Evolutionary conservation across 2,113 vertebrate genomes (phyloP).

Genomic region (Lophotis ruficrista): DNA sequence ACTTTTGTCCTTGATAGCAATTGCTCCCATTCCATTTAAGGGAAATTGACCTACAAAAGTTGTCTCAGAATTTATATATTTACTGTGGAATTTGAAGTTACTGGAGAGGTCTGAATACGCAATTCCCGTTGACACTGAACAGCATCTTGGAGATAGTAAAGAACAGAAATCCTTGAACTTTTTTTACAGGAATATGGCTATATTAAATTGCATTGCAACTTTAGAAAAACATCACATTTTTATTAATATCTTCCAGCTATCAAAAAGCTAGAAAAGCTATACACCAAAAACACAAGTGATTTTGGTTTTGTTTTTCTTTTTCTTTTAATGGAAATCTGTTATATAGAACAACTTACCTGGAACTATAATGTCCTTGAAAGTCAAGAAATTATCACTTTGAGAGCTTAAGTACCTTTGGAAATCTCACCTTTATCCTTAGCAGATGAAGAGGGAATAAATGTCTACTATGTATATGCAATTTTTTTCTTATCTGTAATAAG

Average conservation of each 20-base stretch:
- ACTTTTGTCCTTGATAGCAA: neutral
- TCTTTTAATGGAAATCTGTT: neutral
- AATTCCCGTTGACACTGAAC: neutral
- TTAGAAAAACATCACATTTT: neutral
- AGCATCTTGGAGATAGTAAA: neutral
- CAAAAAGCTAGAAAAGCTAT: neutral
- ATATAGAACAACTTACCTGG: neutral
- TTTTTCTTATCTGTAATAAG: neutral
- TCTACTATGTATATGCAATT: neutral
- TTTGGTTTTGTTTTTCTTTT: neutral
- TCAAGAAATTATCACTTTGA: neutral
- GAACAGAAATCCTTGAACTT: neutral
- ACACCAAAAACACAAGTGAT: neutral
- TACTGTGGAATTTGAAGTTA: neutral
- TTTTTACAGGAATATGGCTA: neutral
- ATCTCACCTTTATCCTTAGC: neutral
- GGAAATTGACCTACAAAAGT: neutral
- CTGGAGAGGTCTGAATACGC: neutral
- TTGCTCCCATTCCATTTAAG: neutral
- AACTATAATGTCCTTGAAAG: neutral
- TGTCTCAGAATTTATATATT: neutral
- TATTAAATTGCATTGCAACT: neutral
- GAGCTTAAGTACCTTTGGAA: neutral
- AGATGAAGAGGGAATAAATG: neutral
- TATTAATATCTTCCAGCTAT: neutral